phyloP scores from a whole-genome alignment of 2,888 invertebrate species.

The Clistopyga incitator region DNA sequence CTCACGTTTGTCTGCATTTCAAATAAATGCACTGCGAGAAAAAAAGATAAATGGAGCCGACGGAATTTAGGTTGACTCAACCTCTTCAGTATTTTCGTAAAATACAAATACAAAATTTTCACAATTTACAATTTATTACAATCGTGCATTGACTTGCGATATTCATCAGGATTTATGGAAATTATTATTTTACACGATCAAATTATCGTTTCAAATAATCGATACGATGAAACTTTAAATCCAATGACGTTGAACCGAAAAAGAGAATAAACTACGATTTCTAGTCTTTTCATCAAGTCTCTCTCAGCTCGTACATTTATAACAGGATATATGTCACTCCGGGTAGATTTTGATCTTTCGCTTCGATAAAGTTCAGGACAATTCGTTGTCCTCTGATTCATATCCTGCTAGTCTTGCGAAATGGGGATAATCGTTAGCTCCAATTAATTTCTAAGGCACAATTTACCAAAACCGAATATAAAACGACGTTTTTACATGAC shows the following conservation, averaged over 20 bases:
- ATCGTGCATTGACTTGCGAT: too few species aligned
- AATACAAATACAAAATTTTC: too few species aligned
- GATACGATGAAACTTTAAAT: too few species aligned
- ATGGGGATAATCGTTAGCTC: too few species aligned
- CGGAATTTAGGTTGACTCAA: too few species aligned
- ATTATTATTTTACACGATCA: background rate
- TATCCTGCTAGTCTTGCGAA: background rate
- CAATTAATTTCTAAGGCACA: conserved; percentile 36
- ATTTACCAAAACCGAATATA: conserved; percentile 25
- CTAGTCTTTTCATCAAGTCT: conserved; percentile 15
- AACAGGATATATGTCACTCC: background rate
- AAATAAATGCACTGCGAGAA: too few species aligned
- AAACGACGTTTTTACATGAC: conserved; percentile 2
- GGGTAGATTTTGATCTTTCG: background rate
- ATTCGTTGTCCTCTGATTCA: background rate
- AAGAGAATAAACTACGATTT: too few species aligned
- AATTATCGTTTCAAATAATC: too few species aligned
- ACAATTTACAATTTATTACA: too few species aligned
- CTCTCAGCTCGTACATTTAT: conserved; percentile 21
- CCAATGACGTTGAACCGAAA: too few species aligned
- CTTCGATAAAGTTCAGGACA: background rate
- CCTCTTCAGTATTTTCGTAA: too few species aligned
- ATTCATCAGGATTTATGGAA: background rate
- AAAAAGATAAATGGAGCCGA: too few species aligned
- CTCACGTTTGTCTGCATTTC: background rate